Evolutionary conservation across 23 tunicate genomes (phyloP), one percentile per base, ranked within the genome.

Genomic region (Botrylloides violaceus): DNA sequence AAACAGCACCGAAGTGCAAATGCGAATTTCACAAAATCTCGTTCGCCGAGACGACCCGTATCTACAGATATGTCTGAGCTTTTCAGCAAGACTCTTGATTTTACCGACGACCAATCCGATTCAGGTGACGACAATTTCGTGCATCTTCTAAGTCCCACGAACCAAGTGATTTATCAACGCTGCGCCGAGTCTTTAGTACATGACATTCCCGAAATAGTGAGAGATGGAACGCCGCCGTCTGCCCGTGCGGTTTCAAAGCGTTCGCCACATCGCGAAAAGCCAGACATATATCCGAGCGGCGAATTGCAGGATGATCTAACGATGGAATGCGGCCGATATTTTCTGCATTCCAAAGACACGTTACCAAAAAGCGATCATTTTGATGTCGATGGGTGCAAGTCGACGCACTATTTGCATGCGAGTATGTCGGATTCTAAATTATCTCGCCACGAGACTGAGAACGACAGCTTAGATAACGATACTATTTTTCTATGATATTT

Each of bases 261-360:
- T n/a, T n/a, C n/a, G n/a, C n/a, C n/a, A n/a, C n/a, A n/a, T n/a
- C 26, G 43, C 26, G 74, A 68, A 23, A 68, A 68, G 37, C 74
- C 74, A 5, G 74, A 68, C 28, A 68, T 68, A n/a, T 68, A 68
- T 43, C 74, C 74, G 47, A 38, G 56, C 0, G 56, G 22, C 28
- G 47, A 68, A 27, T 21, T 21, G 23, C 9, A 34, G 0, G 74
- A n/a, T n/a, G n/a, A n/a, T n/a, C n/a, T n/a, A n/a, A n/a, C n/a
- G n/a, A n/a, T 24, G 47, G 49, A 68, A 68, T 68, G 74, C 57
- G 74, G 74, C 25, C 56, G 37, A 43, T 68, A 68, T 43, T 68
- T 68, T 38, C 37, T 68, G 49, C 56, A 32, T 12, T 24, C 70
- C 18, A 29, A 2, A 24, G 70, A 64, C 3, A 58, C 23, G 26